Evolutionary conservation across 2,888 invertebrate species (phyloP).

Genomic region (Ypsolopha sequella): DNA sequence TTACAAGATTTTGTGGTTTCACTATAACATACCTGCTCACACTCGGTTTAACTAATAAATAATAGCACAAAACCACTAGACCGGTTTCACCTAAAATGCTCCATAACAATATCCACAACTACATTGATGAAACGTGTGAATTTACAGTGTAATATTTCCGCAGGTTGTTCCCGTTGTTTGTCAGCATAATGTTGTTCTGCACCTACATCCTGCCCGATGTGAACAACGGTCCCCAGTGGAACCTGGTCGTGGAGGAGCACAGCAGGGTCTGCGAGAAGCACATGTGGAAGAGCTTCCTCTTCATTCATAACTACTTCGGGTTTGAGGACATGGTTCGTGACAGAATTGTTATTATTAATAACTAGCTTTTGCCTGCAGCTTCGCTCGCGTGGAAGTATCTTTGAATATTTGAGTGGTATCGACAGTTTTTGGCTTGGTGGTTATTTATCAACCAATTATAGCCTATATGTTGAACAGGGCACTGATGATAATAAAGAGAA

Average conservation of each 20-base stretch:
- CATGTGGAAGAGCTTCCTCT: constrained; percentile 72
- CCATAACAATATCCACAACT: too few relatives aligned
- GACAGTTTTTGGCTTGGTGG: too few relatives aligned
- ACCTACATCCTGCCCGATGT: constrained; percentile 66
- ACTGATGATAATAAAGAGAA: too few relatives aligned
- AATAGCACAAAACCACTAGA: too few relatives aligned
- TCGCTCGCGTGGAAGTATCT: too few relatives aligned
- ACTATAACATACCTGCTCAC: too few relatives aligned
- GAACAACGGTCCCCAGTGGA: constrained; percentile 70
- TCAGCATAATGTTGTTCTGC: constrained; percentile 66
- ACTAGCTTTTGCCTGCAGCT: constrained; percentile 3
- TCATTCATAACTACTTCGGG: constrained; percentile 72
- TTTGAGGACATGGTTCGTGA: constrained; percentile 68
- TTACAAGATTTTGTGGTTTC: too few relatives aligned
- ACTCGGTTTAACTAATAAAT: too few relatives aligned
- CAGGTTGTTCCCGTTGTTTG: constrained; percentile 63
- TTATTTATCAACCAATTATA: neutral
- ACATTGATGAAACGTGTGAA: too few relatives aligned
- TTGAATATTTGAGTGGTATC: too few relatives aligned
- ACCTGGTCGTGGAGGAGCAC: constrained; percentile 67
- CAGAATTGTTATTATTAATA: neutral
- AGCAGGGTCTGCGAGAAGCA: constrained; percentile 65
- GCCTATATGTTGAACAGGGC: neutral
- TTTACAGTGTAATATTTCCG: neutral
- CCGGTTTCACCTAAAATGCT: too few relatives aligned